A percentile compares a stretch with the other conserved stretches of the same genome.
These are phyloP conservation scores for Cervus canadensis DNA, from an alignment of 2,113 vertebrate genomes.

Conservation along the genomic window DNA sequence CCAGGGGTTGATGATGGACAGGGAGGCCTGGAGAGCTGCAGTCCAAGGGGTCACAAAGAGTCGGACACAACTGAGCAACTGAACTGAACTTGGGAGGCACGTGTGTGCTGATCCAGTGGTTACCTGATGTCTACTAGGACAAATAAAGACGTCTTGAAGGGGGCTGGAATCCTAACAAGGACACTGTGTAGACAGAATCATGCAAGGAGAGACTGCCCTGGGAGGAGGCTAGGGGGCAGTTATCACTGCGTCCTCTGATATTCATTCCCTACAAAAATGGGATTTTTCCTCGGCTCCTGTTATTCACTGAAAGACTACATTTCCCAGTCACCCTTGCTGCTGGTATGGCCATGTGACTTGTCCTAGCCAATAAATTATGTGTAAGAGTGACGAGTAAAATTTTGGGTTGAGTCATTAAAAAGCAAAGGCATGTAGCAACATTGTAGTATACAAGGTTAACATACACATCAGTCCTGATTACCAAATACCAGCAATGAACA, in stretches of 20 bases:
- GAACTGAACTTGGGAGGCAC: neutral
- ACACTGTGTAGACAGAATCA: neutral
- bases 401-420: neutral
- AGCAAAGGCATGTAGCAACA: no score
- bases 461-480: no score
- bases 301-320: neutral
- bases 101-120: neutral
- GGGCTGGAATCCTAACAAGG: neutral
- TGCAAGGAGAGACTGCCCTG: accelerated
- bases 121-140: neutral
- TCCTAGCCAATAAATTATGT: neutral
- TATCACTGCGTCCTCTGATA: neutral
- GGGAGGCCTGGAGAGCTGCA: neutral
- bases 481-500: neutral
- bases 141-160: neutral
- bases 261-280: neutral
- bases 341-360: neutral
- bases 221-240: neutral
- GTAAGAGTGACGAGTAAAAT: neutral
- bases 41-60: neutral
- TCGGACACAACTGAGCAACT: accelerated
- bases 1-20: neutral
- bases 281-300: neutral
- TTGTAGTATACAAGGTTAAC: no score
- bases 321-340: neutral